Conservation (phyloP, 2,113 vertebrate genomes). For the Mirza zaza region DNA sequence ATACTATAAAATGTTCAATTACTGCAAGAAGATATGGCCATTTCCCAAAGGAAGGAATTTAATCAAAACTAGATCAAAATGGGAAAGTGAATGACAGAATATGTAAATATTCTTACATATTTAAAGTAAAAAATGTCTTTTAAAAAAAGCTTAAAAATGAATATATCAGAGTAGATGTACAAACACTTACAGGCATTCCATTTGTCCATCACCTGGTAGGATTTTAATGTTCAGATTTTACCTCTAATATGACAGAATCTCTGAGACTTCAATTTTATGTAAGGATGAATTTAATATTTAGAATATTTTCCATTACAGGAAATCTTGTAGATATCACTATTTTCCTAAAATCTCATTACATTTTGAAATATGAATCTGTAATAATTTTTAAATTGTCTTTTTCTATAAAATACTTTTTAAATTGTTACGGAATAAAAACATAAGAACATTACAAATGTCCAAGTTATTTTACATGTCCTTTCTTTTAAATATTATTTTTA, state of each 20-base stretch:
- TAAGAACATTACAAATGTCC: not conserved
- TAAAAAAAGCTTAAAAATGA: conserved; percentile 38
- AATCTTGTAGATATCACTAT: conserved; percentile 8
- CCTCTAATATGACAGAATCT: conserved; percentile 28
- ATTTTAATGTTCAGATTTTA: conserved; percentile 46
- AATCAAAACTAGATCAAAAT: conserved; percentile 44
- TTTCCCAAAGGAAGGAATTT: conserved; percentile 55
- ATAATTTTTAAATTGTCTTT: not conserved
- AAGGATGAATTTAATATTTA: conserved; percentile 39
- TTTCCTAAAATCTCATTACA: not conserved
- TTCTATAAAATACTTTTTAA: not conserved
- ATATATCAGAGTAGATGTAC: not conserved
- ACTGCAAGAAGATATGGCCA: conserved; percentile 55
- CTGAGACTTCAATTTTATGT: conserved; percentile 13
- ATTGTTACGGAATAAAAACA: not conserved
- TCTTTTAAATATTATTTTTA: conserved; percentile 26
- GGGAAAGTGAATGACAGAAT: conserved; percentile 6
- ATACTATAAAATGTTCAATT: conserved; percentile 62
- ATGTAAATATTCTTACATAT: conserved; percentile 58
- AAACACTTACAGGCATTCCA: conserved; percentile 34
- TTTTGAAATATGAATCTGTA: not conserved
- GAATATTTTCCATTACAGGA: not conserved
- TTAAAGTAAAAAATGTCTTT: conserved; percentile 43
- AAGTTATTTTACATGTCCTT: not conserved
- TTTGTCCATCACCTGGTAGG: not conserved